phyloP scores from a whole-genome alignment of 2,888 invertebrate species.

The Idaea biselata region DNA sequence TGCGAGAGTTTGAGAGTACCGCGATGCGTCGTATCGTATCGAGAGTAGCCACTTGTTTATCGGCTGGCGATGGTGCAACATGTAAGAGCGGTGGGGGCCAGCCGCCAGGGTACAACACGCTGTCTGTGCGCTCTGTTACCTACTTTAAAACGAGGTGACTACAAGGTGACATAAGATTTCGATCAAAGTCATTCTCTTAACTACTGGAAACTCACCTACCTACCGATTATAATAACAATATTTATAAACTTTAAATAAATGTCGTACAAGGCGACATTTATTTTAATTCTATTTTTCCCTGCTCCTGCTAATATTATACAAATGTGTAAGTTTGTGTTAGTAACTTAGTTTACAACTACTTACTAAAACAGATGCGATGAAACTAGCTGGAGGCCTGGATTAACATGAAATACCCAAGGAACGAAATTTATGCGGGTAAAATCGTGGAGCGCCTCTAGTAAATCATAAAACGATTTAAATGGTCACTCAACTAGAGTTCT shows the following conservation, averaged over 20 bases:
- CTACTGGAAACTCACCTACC: not conserved
- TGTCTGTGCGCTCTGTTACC: slow-evolving; percentile 44
- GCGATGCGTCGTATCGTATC: slow-evolving; percentile 50
- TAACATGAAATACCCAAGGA: too few species aligned
- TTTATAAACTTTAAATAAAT: not conserved
- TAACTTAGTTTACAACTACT: too few species aligned
- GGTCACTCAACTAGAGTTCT: slow-evolving; percentile 64
- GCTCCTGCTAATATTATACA: too few species aligned
- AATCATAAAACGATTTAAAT: slow-evolving; percentile 52
- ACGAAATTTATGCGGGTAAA: too few species aligned
- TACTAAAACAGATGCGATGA: too few species aligned
- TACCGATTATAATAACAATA: not conserved
- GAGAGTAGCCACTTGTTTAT: slow-evolving; percentile 63
- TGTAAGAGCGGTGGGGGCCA: slow-evolving; percentile 59
- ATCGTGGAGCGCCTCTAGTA: slow-evolving; percentile 19
- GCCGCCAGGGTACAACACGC: slow-evolving; percentile 59
- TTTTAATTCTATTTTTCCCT: not conserved
- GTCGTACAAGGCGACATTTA: not conserved
- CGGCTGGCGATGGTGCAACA: slow-evolving; percentile 39
- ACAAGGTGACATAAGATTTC: slow-evolving; percentile 16
- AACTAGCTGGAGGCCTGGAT: too few species aligned
- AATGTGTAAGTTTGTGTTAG: too few species aligned
- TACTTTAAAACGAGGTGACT: slow-evolving; percentile 48
- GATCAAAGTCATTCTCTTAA: not conserved
- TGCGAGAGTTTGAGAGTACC: slow-evolving; percentile 40